Evolutionary conservation across 2,797 vertebrate species (phyloP).

Genomic region (Lithobates sylvaticus): DNA sequence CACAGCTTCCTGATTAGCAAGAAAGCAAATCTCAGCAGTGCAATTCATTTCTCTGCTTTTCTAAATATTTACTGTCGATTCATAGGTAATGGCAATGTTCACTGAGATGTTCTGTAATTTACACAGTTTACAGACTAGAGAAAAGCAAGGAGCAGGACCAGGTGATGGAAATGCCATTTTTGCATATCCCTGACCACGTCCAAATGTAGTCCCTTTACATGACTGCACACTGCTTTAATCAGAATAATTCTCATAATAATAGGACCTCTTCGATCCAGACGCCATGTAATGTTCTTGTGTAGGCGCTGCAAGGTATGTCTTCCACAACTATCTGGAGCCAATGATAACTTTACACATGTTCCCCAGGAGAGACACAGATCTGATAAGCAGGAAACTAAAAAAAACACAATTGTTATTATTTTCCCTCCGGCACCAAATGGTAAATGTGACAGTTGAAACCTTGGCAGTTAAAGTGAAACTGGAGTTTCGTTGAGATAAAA

Average conservation of each 20-base stretch:
- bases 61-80: constrained; percentile 56
- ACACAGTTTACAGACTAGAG: constrained; percentile 31
- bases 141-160: neutral
- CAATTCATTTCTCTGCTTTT: constrained; percentile 60
- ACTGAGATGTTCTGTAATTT: constrained; percentile 49
- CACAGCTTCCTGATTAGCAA: constrained; percentile 62
- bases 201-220: constrained; percentile 42
- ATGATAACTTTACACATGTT: constrained; percentile 13
- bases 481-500: too few relatives aligned
- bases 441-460: too few relatives aligned
- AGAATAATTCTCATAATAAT: constrained; percentile 46
- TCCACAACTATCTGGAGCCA: constrained; percentile 38
- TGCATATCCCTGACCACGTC: constrained; percentile 14
- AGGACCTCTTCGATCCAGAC: neutral
- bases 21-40: constrained; percentile 61
- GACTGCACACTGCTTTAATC: constrained; percentile 38
- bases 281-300: neutral
- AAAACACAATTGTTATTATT: constrained; percentile 28
- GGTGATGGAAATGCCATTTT: constrained; percentile 38
- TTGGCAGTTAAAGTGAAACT: too few relatives aligned
- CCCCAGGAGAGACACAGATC: constrained; percentile 33
- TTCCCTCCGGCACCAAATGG: constrained; percentile 30
- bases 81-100: constrained; percentile 49
- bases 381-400: constrained; percentile 12
- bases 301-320: constrained; percentile 34